A percentile compares a stretch with the other conserved stretches of the same genome.
phyloP scores from a whole-genome alignment of 2,113 vertebrate genomes.

The Girardinichthys multiradiatus region DNA sequence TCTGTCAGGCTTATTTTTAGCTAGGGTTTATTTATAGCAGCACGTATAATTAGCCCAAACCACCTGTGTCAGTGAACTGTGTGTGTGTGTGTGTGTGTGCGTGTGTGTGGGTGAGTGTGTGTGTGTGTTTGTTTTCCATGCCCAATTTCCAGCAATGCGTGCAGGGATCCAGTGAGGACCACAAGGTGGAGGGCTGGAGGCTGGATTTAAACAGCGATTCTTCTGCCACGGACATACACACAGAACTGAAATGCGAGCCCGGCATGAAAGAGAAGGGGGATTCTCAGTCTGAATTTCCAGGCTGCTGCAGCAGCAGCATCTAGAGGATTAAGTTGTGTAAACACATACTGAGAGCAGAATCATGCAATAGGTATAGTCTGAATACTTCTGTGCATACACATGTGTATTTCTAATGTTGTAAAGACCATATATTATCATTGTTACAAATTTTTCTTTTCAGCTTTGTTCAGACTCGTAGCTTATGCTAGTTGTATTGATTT shows the following conservation, averaged over 20 bases:
- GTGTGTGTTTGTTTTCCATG: constrained; percentile 76
- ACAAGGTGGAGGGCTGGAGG: constrained; percentile 80
- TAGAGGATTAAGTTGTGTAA: constrained; percentile 4
- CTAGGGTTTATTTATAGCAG: constrained; percentile 76
- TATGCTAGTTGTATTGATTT: neutral
- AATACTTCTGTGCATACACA: neutral
- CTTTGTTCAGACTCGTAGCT: neutral
- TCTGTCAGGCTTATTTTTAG: constrained; percentile 56
- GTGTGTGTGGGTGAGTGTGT: too few relatives aligned
- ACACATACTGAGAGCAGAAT: neutral
- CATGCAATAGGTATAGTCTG: too few relatives aligned
- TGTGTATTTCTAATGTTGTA: neutral
- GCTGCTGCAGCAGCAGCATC: constrained; percentile 14
- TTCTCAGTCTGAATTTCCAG: neutral
- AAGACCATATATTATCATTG: neutral
- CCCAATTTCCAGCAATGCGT: constrained; percentile 72
- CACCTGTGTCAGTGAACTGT: constrained; percentile 67
- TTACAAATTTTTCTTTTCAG: neutral
- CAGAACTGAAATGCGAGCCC: neutral
- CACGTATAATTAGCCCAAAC: constrained; percentile 72
- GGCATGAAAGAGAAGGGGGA: constrained; percentile 1
- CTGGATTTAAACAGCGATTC: constrained; percentile 41
- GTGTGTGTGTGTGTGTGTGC: neutral
- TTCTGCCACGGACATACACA: constrained; percentile 14
- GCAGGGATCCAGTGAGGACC: constrained; percentile 63